Conservation (phyloP, 2,888 invertebrate genomes). For the Dione vanillae region DNA sequence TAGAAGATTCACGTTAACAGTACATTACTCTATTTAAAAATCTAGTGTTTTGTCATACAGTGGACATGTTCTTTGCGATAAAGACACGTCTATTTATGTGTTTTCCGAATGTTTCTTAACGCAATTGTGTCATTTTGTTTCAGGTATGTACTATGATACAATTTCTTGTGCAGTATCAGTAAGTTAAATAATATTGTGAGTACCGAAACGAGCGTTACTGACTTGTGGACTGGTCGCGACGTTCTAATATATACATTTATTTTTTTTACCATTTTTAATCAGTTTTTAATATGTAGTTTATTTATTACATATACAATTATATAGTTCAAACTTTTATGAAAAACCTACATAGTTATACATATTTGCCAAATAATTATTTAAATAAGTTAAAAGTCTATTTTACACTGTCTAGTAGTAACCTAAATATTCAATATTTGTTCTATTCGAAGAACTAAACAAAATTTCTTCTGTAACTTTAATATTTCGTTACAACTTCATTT, state of each 20-base stretch:
- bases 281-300: too few species aligned
- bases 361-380: background rate
- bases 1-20: constrained; percentile 2
- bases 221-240: background rate
- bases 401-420: background rate
- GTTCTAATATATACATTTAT: background rate
- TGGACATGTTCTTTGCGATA: background rate
- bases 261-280: too few species aligned
- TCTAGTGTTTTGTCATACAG: background rate
- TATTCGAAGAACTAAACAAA: constrained; percentile 7
- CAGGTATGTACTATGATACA: constrained; percentile 12
- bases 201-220: background rate
- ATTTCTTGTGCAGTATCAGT: background rate
- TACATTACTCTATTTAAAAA: constrained; percentile 1
- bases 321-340: too few species aligned
- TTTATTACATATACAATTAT: too few species aligned
- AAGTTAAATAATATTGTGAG: constrained; percentile 7
- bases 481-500: constrained; percentile 24
- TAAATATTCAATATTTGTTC: constrained; percentile 23
- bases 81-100: background rate
- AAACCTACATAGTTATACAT: background rate
- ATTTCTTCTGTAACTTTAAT: constrained; percentile 18
- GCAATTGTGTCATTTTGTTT: constrained; percentile 13
- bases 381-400: constrained; percentile 4
- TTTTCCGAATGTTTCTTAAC: constrained; percentile 13